phyloP scores from a whole-genome alignment of 2,888 invertebrate species.

The Colletes collaris region DNA sequence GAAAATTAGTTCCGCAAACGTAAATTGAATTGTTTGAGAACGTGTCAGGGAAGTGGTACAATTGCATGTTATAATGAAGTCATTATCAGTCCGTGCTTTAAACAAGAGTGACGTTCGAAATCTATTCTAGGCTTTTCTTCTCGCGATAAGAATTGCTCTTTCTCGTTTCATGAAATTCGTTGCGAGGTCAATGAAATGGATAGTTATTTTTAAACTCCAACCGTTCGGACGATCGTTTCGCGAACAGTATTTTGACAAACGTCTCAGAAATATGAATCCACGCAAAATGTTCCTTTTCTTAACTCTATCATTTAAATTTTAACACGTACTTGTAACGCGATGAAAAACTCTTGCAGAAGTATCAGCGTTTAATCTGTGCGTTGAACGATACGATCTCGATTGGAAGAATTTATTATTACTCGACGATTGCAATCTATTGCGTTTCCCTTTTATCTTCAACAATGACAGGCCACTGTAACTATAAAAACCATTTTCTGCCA shows the following conservation, averaged over 20 bases:
- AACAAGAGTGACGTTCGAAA: constrained; percentile 3
- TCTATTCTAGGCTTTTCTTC: constrained; percentile 10
- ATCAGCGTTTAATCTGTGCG: no score
- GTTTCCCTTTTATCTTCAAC: constrained; percentile 2
- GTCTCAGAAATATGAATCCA: constrained; percentile 5
- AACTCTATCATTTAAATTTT: no score
- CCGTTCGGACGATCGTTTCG: neutral
- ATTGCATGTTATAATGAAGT: constrained; percentile 20
- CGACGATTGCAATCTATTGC: neutral
- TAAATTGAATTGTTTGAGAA: neutral
- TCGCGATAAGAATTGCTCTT: neutral
- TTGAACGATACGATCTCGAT: no score
- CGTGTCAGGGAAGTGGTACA: constrained; percentile 35
- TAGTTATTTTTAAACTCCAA: constrained; percentile 1
- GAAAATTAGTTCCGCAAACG: no score
- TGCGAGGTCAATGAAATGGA: neutral
- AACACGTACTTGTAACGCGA: no score
- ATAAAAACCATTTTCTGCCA: neutral
- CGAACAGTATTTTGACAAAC: neutral
- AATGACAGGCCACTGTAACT: neutral
- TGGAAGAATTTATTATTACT: neutral
- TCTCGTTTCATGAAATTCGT: constrained; percentile 3
- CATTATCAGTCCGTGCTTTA: constrained; percentile 19
- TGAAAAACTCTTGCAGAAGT: no score
- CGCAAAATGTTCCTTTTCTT: neutral